phyloP scores from a whole-genome alignment of 37 sponge, comb jelly and placozoan species.

The Amphimedon queenslandica region DNA sequence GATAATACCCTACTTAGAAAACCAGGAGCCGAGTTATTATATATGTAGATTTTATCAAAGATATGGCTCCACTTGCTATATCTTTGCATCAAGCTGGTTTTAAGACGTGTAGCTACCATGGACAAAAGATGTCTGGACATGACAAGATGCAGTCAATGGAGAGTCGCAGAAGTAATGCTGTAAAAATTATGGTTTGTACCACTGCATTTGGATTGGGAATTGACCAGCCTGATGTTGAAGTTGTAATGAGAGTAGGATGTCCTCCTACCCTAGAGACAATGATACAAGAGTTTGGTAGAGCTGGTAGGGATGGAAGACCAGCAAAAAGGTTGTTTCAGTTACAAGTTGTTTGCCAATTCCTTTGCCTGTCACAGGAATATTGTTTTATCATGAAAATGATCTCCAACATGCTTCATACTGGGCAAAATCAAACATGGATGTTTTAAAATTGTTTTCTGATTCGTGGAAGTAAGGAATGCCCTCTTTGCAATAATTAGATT shows the following conservation, averaged over 20 bases:
- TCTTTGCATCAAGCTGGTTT: background rate
- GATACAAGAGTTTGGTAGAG: conserved; percentile 1
- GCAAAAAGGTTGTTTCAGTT: background rate
- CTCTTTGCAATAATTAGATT: background rate
- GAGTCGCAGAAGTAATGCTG: background rate
- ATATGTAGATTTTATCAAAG: conserved; percentile 1
- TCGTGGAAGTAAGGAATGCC: background rate
- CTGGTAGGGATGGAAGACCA: background rate
- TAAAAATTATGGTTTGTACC: conserved; percentile 14
- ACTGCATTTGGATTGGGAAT: conserved; percentile 7
- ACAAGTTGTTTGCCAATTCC: too few species aligned
- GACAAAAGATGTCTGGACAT: conserved; percentile 9
- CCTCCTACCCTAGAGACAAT: background rate
- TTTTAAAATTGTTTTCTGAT: background rate
- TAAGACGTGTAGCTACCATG: conserved; percentile 9
- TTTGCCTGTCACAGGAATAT: too few species aligned
- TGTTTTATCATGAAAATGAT: conserved; percentile 3
- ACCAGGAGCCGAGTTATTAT: background rate
- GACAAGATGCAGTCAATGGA: conserved; percentile 9
- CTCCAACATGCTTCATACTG: conserved; percentile 6
- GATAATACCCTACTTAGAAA: background rate
- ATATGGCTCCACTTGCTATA: conserved; percentile 15
- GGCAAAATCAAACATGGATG: too few species aligned
- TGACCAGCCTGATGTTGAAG: too few species aligned
- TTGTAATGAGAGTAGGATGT: background rate